These are phyloP conservation scores for Peromyscus attwateri DNA, from an alignment of 2,797 vertebrate species.

Conservation along the genomic window DNA sequence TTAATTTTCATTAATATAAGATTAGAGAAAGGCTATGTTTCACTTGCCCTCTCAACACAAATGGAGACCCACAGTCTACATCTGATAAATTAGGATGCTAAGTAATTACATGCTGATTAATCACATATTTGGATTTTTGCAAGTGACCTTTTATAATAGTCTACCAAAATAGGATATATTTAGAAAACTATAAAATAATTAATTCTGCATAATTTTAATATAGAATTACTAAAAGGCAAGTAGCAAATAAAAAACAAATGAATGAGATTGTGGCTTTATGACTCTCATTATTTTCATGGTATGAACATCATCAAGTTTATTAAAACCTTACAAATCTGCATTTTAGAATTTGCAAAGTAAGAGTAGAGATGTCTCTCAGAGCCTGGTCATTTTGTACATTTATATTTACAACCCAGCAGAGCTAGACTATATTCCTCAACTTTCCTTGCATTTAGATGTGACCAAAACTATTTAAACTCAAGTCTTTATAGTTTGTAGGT, in stretches of 20 bases:
- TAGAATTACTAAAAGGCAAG: not conserved
- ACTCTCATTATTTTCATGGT: not conserved
- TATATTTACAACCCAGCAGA: not conserved
- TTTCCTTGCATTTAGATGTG: not conserved
- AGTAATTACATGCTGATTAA: slow-evolving; percentile 83
- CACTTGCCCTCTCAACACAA: slow-evolving; percentile 79
- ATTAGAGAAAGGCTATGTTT: slow-evolving; percentile 79
- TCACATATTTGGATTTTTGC: slow-evolving; percentile 77
- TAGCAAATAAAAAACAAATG: not conserved
- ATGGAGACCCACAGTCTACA: slow-evolving; percentile 59
- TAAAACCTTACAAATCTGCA: not conserved
- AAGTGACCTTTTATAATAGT: slow-evolving; percentile 76
- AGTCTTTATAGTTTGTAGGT: not conserved
- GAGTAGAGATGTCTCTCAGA: not conserved
- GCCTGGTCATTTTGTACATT: not conserved
- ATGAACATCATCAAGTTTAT: not conserved
- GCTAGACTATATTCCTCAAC: not conserved
- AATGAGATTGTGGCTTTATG: not conserved
- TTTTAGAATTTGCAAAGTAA: not conserved
- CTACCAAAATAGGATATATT: slow-evolving; percentile 33
- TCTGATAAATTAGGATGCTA: slow-evolving; percentile 79
- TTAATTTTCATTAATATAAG: slow-evolving; percentile 76
- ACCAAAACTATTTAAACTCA: not conserved
- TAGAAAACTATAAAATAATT: slow-evolving; percentile 27
- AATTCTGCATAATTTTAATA: not conserved